Base-by-base conservation (phyloP, 2,797 vertebrate genomes). In the Lepus townsendii region DNA sequence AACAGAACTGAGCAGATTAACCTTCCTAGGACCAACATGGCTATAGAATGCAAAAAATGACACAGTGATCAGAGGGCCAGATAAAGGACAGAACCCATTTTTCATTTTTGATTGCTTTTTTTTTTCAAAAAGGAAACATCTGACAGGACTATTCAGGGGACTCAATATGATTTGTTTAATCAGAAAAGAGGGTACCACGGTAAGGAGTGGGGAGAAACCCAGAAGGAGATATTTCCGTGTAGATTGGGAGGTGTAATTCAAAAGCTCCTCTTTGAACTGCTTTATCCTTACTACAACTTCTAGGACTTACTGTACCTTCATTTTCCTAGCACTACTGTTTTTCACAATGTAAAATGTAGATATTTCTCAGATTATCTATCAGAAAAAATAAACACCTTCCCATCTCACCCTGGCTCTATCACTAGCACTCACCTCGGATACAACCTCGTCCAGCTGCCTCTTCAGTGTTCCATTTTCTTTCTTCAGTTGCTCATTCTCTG, bases 391-490 rank as follows among this genome's bases (percentile, higher is more conserved):
- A n/a, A 16, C 20, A 4, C 22, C 47, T 57, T 24, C 32, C 54
- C 73, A 12, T 24, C 20, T 83, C 68, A n/a, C 17, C 3, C 14
- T 4, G 0, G 54, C 54, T 16, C 24, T 1, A 1, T 3, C 79
- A 0, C 9, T 0, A 71, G 68, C 69, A 42, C 98, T 97, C 92
- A 99, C 99, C 99, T 99, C 99, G 50, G 97, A 98, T 0, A 99
- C 98, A 50, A 99, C 97, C 69, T 99, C 99, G 88, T 99, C 99
- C 96, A 99, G 98, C 97, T 99, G 99, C 87, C 97, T 99, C 98
- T 99, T 99, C 66, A 99, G 98, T 0, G 98, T 99, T 60, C 99
- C 99, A 19, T 99, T 99, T 97, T 99, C 99, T 82, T 97, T 98
- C 98, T 99, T 99, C 47, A 99, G 99, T 50, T 95, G 98, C 94